Conservation (phyloP, 2,797 vertebrate genomes). For the Yasuhikotakia modesta region DNA sequence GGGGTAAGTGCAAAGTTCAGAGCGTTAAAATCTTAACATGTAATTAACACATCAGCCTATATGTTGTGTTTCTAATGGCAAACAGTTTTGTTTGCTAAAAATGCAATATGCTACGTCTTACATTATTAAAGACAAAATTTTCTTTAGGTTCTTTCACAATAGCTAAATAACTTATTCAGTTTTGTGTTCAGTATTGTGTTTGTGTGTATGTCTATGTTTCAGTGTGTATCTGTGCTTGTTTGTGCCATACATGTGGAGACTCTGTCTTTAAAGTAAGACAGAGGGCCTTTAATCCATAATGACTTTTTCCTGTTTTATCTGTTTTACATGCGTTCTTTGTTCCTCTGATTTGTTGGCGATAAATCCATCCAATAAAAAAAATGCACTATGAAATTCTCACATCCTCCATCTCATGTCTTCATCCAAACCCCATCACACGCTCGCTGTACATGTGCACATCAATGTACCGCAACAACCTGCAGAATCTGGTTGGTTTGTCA, state of each 20-base stretch:
- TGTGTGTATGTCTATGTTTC: conserved; percentile 38
- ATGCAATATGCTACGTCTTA: no score
- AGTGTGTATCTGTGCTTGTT: conserved; percentile 30
- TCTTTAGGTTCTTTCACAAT: no score
- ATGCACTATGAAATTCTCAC: conserved; percentile 94
- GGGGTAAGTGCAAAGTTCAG: conserved; percentile 80
- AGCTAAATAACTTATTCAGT: no score
- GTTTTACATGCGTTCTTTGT: conserved; percentile 93
- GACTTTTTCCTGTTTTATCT: conserved; percentile 89
- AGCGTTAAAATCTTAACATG: not conserved
- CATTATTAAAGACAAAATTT: no score
- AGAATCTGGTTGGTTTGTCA: conserved; percentile 94
- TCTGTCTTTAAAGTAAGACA: conserved; percentile 15
- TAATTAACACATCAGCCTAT: not conserved
- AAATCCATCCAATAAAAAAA: conserved; percentile 83
- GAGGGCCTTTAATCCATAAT: conserved; percentile 50
- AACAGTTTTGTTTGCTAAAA: no score
- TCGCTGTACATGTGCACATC: conserved; percentile 73
- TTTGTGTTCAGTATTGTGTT: conserved; percentile 22
- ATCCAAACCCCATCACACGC: conserved; percentile 67
- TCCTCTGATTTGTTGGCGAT: conserved; percentile 84
- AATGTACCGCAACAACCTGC: conserved; percentile 88
- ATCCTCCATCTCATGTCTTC: conserved; percentile 85
- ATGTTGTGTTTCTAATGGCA: no score
- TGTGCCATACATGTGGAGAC: conserved; percentile 21